These are phyloP conservation scores for Drosophila sucinea DNA, from an alignment of 1,140 invertebrate genomes.

Conservation along the genomic window DNA sequence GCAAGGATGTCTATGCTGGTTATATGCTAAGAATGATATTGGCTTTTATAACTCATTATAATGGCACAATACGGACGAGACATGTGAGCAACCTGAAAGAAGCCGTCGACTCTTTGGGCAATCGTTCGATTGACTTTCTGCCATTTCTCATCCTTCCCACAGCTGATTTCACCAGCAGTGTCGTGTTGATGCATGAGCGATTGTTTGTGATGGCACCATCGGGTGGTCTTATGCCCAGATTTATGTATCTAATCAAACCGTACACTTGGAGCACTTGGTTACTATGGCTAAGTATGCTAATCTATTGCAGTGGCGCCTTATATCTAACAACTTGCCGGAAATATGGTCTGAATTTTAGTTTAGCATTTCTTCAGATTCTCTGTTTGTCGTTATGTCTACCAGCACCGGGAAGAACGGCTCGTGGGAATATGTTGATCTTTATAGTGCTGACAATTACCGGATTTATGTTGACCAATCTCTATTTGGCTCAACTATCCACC, in stretches of 20 bases:
- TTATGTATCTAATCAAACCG: slow-evolving; percentile 43
- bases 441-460: slow-evolving; percentile 41
- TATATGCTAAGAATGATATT: slow-evolving; percentile 58
- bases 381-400: slow-evolving; percentile 41
- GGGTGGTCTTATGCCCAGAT: slow-evolving; percentile 38
- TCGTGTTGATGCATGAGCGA: slow-evolving; percentile 56
- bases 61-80: slow-evolving; percentile 31
- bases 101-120: slow-evolving; percentile 31
- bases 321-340: slow-evolving; percentile 18
- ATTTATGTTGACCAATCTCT: slow-evolving; percentile 60
- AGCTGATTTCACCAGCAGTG: slow-evolving; percentile 39
- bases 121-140: slow-evolving; percentile 49
- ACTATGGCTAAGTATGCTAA: slow-evolving; percentile 32
- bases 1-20: slow-evolving; percentile 42
- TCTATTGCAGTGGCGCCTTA: slow-evolving; percentile 49
- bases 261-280: slow-evolving; percentile 44
- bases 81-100: slow-evolving; percentile 25
- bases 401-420: neutral
- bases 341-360: slow-evolving; percentile 14
- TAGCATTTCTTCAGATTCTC: slow-evolving; percentile 44
- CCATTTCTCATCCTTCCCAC: slow-evolving; percentile 49
- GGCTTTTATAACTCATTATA: slow-evolving; percentile 55
- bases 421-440: slow-evolving; percentile 35
- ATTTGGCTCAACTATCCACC: slow-evolving; percentile 55
- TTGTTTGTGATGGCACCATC: slow-evolving; percentile 51